Evolutionary conservation across 2,888 invertebrate genomes (phyloP).

Genomic region (Cheilosia vernalis): DNA sequence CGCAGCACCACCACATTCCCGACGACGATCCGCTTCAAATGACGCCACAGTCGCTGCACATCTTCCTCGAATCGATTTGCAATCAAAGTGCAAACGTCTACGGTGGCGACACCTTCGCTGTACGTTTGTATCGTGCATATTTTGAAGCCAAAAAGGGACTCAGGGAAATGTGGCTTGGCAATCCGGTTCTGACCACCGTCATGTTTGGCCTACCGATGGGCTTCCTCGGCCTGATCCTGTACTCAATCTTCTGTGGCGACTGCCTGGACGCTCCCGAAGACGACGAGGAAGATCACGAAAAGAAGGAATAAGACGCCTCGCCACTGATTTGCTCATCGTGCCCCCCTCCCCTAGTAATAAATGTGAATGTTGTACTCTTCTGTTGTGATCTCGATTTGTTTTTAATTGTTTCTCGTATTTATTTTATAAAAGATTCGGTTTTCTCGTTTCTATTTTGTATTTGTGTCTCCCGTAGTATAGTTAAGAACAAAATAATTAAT

Average conservation of each 20-base stretch:
- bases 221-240: constrained; percentile 96
- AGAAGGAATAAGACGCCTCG: constrained; percentile 82
- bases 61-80: constrained; percentile 85
- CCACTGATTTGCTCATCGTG: constrained; percentile 33
- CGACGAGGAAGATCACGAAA: constrained; percentile 85
- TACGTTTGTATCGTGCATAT: constrained; percentile 90
- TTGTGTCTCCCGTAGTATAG: constrained; percentile 39
- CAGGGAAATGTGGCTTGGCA: constrained; percentile 94
- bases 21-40: constrained; percentile 92
- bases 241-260: constrained; percentile 98
- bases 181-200: constrained; percentile 95
- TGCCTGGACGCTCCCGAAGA: constrained; percentile 96
- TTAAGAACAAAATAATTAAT: constrained; percentile 34
- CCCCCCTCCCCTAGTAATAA: constrained; percentile 18
- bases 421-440: constrained; percentile 42
- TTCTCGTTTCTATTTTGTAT: constrained; percentile 26
- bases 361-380: constrained; percentile 64
- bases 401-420: constrained; percentile 48
- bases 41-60: constrained; percentile 87
- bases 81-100: constrained; percentile 92
- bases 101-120: constrained; percentile 92
- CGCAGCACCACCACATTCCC: constrained; percentile 96
- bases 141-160: constrained; percentile 93
- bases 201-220: constrained; percentile 97
- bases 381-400: constrained; percentile 66